Evolutionary conservation across 2,113 vertebrate genomes (phyloP), one percentile per base, ranked within the genome.

Genomic region (Athene cunicularia): DNA sequence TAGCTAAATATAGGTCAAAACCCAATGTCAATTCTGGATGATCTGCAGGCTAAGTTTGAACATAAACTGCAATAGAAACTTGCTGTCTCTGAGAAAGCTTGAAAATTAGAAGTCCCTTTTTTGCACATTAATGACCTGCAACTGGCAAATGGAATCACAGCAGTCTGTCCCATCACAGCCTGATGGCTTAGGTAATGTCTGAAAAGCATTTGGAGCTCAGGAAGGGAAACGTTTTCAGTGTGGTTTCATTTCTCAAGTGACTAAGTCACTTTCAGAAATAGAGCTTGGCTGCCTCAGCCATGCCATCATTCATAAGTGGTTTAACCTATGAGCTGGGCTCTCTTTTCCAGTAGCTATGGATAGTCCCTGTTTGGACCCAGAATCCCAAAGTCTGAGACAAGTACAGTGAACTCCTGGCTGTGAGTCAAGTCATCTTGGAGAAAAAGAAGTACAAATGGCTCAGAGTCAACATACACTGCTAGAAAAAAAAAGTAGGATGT

Each of bases 101-200:
- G 75, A 58, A 77, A 92, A 86, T 28, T 2, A n/a, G n/a, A 0
- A 67, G 67, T 83, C 45, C 37, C 8, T 71, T 91, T 60, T 67
- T 66, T 58, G 63, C 60, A 70, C 22, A 47, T 74, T 88, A 92
- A 86, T 24, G 50, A 71, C 72, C 80, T 67, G 79, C 49, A 96
- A 39, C 63, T 50, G 66, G 90, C 85, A 93, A 56, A 70, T 10
- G n/a, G 85, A 28, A 95, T 53, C 59, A 27, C 21, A 43, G 90
- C 5, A 75, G 45, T 92, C 93, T 91, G 86, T 81, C 91, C 91
- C 68, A 55, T 84, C 80, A 45, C 68, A 86, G 80, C 63, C 79
- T 50, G 74, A 66, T n/a, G 41, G 76, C 88, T 97, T 96, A 97
- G 95, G 94, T 95, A 97, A 97, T 92, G 92, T 97, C 92, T 97